These are phyloP conservation scores for Candidula unifasciata DNA, from an alignment of 2,888 invertebrate species.

Conservation along the genomic window DNA sequence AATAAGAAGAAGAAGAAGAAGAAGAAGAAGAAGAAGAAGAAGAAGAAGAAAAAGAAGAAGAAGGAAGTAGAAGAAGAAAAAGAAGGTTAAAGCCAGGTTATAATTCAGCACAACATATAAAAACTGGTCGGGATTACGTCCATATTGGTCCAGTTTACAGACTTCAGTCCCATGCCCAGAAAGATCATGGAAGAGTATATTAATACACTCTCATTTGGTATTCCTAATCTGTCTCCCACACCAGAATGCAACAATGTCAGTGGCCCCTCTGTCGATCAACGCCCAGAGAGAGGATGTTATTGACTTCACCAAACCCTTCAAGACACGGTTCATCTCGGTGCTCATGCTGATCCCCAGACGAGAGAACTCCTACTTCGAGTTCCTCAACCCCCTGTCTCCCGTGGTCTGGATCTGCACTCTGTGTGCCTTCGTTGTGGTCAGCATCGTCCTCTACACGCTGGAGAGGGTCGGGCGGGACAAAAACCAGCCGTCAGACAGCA, in stretches of 20 bases:
- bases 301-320: constrained; percentile 77
- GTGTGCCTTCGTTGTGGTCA: constrained; percentile 72
- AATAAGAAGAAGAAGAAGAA: too few relatives aligned
- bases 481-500: not conserved
- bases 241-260: constrained; percentile 76
- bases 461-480: constrained; percentile 66
- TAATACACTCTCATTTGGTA: not conserved
- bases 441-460: constrained; percentile 71
- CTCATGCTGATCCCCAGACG: constrained; percentile 71
- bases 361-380: constrained; percentile 74
- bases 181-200: too few relatives aligned
- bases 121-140: too few relatives aligned
- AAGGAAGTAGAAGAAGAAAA: too few relatives aligned
- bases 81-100: too few relatives aligned
- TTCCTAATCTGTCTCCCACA: not conserved
- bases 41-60: too few relatives aligned
- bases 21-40: too few relatives aligned
- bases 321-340: constrained; percentile 74
- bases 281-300: constrained; percentile 73
- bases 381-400: constrained; percentile 75
- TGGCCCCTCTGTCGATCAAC: constrained; percentile 75
- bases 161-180: too few relatives aligned
- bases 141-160: too few relatives aligned
- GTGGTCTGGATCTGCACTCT: constrained; percentile 75
- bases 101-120: too few relatives aligned